phyloP scores from a whole-genome alignment of 2,888 invertebrate species.

The Agrochola lychnidis region DNA sequence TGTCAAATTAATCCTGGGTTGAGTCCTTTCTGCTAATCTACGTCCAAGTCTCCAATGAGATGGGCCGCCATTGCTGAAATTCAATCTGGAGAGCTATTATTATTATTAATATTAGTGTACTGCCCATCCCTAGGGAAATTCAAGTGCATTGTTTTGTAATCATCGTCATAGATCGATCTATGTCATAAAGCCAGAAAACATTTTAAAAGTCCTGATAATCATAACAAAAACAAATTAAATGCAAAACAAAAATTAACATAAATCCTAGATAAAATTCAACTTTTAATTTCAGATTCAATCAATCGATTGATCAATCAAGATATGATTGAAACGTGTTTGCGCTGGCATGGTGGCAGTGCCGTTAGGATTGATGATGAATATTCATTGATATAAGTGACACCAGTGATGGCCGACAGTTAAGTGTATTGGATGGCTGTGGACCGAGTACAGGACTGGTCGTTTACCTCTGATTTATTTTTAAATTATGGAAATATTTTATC shows the following conservation, averaged over 20 bases:
- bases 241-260: conserved; percentile 14
- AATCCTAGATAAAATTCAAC: conserved; percentile 8
- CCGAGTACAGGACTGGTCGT: conserved; percentile 27
- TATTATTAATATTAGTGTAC: too few relatives aligned
- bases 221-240: neutral
- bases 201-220: neutral
- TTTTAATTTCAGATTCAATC: conserved; percentile 53
- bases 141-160: too few relatives aligned
- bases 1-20: too few relatives aligned
- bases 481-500: conserved; percentile 7
- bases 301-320: conserved; percentile 59
- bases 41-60: too few relatives aligned
- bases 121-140: too few relatives aligned
- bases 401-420: conserved; percentile 42
- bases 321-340: conserved; percentile 56
- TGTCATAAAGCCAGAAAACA: too few relatives aligned
- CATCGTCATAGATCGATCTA: too few relatives aligned
- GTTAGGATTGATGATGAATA: conserved; percentile 54
- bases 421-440: conserved; percentile 8
- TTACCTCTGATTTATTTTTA: conserved; percentile 39
- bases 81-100: too few relatives aligned
- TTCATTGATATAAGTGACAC: conserved; percentile 59
- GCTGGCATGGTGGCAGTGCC: conserved; percentile 48
- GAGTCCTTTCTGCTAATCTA: too few relatives aligned
- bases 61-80: too few relatives aligned